phyloP scores from a whole-genome alignment of 2,113 vertebrate species.

The Loxodonta africana region DNA sequence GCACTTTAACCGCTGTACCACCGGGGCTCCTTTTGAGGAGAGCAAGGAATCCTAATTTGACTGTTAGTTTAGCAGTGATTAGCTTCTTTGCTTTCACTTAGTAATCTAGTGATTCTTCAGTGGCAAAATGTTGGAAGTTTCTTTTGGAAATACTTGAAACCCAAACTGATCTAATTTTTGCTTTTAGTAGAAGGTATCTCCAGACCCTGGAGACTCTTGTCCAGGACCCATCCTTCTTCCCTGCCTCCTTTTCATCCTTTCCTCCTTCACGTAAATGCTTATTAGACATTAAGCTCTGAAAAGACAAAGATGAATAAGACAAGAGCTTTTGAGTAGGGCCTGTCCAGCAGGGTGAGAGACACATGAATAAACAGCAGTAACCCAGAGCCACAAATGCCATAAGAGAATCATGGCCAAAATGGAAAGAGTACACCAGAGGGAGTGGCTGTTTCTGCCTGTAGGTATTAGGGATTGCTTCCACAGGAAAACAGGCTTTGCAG shows the following conservation, averaged over 20 bases:
- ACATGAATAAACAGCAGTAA: not conserved
- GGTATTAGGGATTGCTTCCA: not conserved
- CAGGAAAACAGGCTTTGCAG: not conserved
- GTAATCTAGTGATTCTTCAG: not conserved
- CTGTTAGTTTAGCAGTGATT: not conserved
- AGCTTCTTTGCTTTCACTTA: not conserved
- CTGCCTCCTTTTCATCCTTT: not conserved
- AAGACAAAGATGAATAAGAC: not conserved
- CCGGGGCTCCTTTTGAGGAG: not conserved
- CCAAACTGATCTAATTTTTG: not conserved
- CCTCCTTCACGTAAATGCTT: not conserved
- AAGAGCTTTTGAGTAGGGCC: not conserved
- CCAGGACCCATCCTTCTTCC: not conserved
- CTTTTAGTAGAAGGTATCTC: not conserved
- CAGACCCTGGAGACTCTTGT: not conserved
- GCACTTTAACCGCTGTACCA: too few relatives aligned
- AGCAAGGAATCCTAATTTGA: not conserved
- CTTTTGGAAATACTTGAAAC: slow-evolving; percentile 28
- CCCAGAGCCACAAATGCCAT: not conserved
- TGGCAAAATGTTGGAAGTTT: not conserved
- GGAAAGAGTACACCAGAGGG: not conserved
- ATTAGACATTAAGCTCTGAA: not conserved
- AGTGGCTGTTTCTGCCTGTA: not conserved
- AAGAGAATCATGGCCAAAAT: not conserved
- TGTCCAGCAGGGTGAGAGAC: not conserved